Evolutionary conservation across 2,797 vertebrate species (phyloP).

Genomic region (Pantherophis vulpinus): DNA sequence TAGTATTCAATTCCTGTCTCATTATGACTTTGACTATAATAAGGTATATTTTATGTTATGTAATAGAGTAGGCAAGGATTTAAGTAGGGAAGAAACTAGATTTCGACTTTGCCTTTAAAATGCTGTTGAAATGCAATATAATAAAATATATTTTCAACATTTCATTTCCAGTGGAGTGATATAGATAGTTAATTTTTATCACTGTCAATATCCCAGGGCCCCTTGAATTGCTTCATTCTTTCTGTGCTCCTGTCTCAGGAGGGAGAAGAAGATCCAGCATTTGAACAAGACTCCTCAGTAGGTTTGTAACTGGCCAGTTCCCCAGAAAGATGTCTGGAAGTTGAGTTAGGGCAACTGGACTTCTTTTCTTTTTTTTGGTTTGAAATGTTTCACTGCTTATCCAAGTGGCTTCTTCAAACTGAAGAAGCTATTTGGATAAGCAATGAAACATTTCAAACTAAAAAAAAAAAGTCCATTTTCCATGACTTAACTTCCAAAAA

Average conservation of each 20-base stretch:
- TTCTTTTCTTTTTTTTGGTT: neutral
- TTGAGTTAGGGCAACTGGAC: neutral
- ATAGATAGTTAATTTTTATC: neutral
- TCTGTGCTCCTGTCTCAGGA: neutral
- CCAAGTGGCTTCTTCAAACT: neutral
- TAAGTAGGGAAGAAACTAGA: neutral
- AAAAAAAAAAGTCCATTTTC: neutral
- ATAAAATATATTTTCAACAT: neutral
- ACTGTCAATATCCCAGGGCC: neutral
- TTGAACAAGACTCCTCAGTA: neutral
- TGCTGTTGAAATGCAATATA: neutral
- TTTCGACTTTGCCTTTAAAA: neutral
- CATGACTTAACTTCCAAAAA: neutral
- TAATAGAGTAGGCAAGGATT: neutral
- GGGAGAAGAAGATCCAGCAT: neutral
- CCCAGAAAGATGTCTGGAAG: neutral
- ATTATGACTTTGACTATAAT: slow-evolving; percentile 74
- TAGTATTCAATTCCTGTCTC: slow-evolving; percentile 71
- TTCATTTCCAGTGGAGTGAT: neutral
- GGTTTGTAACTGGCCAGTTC: neutral
- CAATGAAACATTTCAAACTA: neutral
- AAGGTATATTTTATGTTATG: slow-evolving; percentile 60
- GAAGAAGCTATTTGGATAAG: neutral
- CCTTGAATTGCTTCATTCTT: neutral
- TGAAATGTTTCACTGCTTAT: neutral